Evolutionary conservation across 2,113 vertebrate genomes (phyloP).

Genomic region (Strigops habroptila): DNA sequence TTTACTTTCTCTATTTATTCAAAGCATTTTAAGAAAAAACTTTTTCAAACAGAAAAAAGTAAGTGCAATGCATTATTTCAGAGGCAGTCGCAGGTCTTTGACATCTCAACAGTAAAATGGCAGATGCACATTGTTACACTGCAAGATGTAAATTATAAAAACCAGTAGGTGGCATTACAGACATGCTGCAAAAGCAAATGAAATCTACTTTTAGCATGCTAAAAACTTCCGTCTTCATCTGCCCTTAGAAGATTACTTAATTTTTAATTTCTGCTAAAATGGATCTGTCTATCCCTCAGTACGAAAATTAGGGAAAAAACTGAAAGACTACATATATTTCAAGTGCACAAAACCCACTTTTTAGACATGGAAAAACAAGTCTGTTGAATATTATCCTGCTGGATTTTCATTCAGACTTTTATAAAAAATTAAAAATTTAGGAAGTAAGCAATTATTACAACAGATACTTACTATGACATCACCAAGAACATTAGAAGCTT

Average conservation of each 20-base stretch:
- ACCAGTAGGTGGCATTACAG: conserved; percentile 35
- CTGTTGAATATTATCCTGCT: neutral
- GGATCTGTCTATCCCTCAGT: neutral
- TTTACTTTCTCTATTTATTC: neutral
- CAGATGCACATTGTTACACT: neutral
- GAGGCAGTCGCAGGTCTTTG: neutral
- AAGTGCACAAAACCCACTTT: neutral
- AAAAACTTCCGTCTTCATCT: neutral
- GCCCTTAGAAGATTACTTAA: neutral
- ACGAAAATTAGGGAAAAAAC: neutral
- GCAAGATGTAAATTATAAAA: neutral
- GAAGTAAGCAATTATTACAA: neutral
- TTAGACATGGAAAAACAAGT: neutral
- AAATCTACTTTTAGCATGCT: neutral
- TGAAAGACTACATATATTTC: neutral
- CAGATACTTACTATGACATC: conserved; percentile 88
- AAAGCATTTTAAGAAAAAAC: neutral
- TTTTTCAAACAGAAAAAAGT: neutral
- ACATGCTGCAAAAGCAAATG: neutral
- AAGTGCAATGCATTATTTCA: neutral
- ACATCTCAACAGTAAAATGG: neutral
- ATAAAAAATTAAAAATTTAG: neutral
- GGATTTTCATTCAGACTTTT: neutral
- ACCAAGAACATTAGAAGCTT: conserved; percentile 84
- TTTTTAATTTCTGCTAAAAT: neutral